Evolutionary conservation across 2,113 vertebrate genomes (phyloP), one percentile per base, ranked within the genome.

Genomic region (Lontra canadensis): DNA sequence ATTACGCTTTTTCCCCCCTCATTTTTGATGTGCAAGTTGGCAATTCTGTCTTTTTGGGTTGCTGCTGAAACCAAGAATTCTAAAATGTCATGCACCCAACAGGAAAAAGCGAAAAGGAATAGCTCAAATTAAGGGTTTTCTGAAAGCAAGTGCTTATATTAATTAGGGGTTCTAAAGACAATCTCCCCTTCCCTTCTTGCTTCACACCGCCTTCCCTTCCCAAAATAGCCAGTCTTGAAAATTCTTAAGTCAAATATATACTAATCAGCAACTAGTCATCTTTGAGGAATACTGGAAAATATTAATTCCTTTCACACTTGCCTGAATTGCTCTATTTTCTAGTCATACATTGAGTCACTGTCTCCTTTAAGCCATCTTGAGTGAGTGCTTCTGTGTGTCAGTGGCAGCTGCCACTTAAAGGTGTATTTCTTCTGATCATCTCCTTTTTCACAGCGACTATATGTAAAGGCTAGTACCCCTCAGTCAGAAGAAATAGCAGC

Each of bases 331-430:
- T 94, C 69, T 95, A 6, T 94, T 96, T 97, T 97, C 85, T 52
- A 93, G 52, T 91, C 91, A 76, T 82, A 23, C 73, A 85, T 88
- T 79, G 78, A 97, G 82, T 96, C 88, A 86, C 91, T 97, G 79
- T 97, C 95, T 97, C 79, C 87, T 92, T 74, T 95, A 74, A 97
- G 95, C 92, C 78, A 74, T 97, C 97, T 94, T 93, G 97, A 97
- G 44, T 97, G 98, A 98, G 79, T 97, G 97, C 42, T 96, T 97
- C 94, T 97, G 93, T 98, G 94, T 97, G 95, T 88, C 88, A 42
- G 81, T 96, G 84, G 96, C 95, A 95, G 44, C 93, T 94, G 74
- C 93, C 91, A 94, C 92, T 65, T 18, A 59, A 63, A 95, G 87
- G 78, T 96, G 78, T 59, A 89, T 83, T 94, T 98, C 96, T 94